phyloP scores from a whole-genome alignment of 2,797 vertebrate species.

The Carduelis carduelis region DNA sequence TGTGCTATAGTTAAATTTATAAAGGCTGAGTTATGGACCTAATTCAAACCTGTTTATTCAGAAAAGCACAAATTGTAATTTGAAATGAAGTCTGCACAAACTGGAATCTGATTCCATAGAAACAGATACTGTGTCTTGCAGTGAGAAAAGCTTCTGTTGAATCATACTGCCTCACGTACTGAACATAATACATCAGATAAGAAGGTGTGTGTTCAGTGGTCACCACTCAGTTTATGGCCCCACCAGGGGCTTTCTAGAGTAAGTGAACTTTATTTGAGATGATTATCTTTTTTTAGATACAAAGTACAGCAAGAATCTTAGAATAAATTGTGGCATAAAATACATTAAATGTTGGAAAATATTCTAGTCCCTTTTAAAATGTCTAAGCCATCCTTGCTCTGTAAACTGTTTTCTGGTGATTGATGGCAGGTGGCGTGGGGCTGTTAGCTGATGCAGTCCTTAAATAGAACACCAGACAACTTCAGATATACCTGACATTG shows the following conservation, averaged over 20 bases:
- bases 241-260: neutral
- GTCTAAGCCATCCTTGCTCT: neutral
- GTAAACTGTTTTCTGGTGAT: neutral
- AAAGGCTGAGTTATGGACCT: conserved; percentile 8
- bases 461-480: neutral
- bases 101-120: conserved; percentile 18
- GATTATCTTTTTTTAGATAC: neutral
- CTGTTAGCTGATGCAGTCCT: neutral
- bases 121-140: neutral
- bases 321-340: neutral
- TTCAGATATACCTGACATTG: neutral
- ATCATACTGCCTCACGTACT: neutral
- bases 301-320: neutral
- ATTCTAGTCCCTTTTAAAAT: neutral
- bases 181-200: neutral
- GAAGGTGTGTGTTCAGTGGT: neutral
- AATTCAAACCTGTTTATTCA: conserved; percentile 45
- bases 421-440: neutral
- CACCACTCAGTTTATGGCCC: neutral
- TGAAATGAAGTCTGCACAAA: neutral
- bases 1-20: conserved; percentile 12
- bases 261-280: neutral
- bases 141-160: neutral
- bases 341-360: neutral
- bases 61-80: conserved; percentile 5